A percentile compares a stretch with the other conserved stretches of the same genome.
Evolutionary conservation across 1,140 invertebrate species (phyloP).

Genomic region (Zophobas morio): DNA sequence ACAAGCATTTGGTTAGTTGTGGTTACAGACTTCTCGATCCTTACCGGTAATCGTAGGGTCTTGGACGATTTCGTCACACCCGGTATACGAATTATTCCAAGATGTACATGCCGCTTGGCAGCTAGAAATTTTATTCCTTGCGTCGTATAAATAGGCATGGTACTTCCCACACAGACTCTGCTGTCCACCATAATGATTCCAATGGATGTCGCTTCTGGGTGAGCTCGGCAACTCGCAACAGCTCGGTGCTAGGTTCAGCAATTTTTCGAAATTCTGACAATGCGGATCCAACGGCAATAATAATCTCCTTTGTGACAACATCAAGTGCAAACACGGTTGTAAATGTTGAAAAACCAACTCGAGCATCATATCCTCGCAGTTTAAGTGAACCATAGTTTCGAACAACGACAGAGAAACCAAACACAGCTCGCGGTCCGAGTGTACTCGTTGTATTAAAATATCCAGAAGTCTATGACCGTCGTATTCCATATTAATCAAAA

Average conservation of each 20-base stretch:
- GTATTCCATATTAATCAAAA: constrained; percentile 88
- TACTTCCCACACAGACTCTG: constrained; percentile 82
- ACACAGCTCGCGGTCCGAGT: constrained; percentile 80
- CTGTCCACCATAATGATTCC: constrained; percentile 71
- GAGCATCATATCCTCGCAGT: constrained; percentile 98
- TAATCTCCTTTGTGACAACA: constrained; percentile 84
- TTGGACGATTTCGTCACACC: constrained; percentile 66
- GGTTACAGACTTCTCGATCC: constrained; percentile 7
- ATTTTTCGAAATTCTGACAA: constrained; percentile 86
- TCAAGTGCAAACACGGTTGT: constrained; percentile 91
- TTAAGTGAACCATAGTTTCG: constrained; percentile 91
- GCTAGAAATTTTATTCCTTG: constrained; percentile 80
- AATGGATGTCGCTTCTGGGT: constrained; percentile 65
- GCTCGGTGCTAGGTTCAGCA: constrained; percentile 85
- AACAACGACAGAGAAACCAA: constrained; percentile 93
- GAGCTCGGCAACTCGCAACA: constrained; percentile 67
- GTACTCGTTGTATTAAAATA: constrained; percentile 82
- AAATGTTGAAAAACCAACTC: constrained; percentile 92
- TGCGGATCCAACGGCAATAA: constrained; percentile 86
- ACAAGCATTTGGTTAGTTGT: constrained; percentile 45
- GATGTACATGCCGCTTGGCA: constrained; percentile 80
- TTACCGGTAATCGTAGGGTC: constrained; percentile 49
- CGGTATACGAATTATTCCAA: constrained; percentile 85
- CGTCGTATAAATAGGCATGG: constrained; percentile 87
- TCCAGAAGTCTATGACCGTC: constrained; percentile 86